Base-by-base conservation (phyloP, 1,140 invertebrate species). In the Psix sp. region DNA sequence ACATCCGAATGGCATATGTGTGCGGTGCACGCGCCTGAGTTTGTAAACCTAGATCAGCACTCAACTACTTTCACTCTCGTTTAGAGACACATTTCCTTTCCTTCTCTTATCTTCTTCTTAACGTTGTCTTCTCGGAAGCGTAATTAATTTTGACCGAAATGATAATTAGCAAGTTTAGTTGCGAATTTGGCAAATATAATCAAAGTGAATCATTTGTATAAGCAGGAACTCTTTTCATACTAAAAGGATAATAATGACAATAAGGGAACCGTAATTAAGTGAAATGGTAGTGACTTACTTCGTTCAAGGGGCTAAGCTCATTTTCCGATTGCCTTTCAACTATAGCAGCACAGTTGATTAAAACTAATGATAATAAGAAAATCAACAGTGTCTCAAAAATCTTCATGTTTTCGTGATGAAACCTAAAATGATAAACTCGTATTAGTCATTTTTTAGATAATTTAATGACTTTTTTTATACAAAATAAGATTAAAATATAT, bases 221-320 rank as follows among this genome's bases (percentile, higher is more conserved):
- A 7, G 15, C 18, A 3, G 11, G 16, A 42, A 3, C 16, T 4
- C 7, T 24, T 21, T 38, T 3, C 3, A 35, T 66, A 40, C 46
- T 35, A 56, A 9, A n/a, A n/a, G n/a, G 18, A 42, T 33, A 72
- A 56, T 39, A 57, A 63, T 40, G 3, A 31, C 46, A 48, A 33
- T 36, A 20, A 36, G 11, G 3, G 7, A 43, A 9, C 11, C 10
- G 38, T 49, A 17, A 6, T 33, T 7, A 45, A 42, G 18, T 20
- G 9, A 57, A 24, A 10, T 49, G 11, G 21, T 10, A 17, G 6
- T 48, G 6, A 82, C 84, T 87, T 74, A 87, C 86, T 80, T 87
- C 86, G 63, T 86, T 87, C 15, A 86, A 51, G 2, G 86, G 83
- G 52, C 66, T 84, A 35, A 86, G 71, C 7, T 86, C 84, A 3